phyloP scores from a whole-genome alignment of 2,113 vertebrate species.

The Galeopterus variegatus region DNA sequence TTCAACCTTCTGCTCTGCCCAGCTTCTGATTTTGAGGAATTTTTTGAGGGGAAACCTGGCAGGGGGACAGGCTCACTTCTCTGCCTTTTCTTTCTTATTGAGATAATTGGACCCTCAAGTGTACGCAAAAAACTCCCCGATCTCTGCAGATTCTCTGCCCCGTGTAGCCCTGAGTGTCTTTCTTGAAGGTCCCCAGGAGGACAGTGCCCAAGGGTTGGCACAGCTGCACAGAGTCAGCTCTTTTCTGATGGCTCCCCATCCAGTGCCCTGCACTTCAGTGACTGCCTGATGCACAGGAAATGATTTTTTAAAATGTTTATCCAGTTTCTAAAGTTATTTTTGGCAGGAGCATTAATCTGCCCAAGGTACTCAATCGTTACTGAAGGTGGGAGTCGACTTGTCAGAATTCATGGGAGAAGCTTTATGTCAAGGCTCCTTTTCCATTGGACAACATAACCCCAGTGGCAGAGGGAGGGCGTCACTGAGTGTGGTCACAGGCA shows the following conservation, averaged over 20 bases:
- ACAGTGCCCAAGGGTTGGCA: too few species aligned
- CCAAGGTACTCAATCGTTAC: too few species aligned
- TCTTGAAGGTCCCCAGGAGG: neutral
- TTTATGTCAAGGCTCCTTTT: neutral
- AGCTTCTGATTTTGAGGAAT: neutral
- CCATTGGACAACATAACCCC: neutral
- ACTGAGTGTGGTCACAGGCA: neutral
- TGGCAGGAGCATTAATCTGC: neutral
- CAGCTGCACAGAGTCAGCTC: neutral
- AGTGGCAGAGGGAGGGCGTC: neutral
- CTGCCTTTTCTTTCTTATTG: neutral
- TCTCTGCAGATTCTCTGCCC: neutral
- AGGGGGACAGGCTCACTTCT: neutral
- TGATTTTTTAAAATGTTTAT: neutral
- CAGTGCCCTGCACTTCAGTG: neutral
- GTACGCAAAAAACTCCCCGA: neutral
- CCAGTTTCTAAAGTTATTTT: constrained; percentile 30
- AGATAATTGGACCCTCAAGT: neutral
- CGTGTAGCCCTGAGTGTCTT: neutral
- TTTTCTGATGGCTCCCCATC: neutral
- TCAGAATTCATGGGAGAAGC: neutral
- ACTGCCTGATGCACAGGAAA: neutral
- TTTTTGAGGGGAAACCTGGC: neutral
- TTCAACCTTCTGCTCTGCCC: neutral
- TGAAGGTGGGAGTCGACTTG: neutral